Conservation (phyloP, 1,140 invertebrate genomes). For the Thalassaphorura encarpata region DNA sequence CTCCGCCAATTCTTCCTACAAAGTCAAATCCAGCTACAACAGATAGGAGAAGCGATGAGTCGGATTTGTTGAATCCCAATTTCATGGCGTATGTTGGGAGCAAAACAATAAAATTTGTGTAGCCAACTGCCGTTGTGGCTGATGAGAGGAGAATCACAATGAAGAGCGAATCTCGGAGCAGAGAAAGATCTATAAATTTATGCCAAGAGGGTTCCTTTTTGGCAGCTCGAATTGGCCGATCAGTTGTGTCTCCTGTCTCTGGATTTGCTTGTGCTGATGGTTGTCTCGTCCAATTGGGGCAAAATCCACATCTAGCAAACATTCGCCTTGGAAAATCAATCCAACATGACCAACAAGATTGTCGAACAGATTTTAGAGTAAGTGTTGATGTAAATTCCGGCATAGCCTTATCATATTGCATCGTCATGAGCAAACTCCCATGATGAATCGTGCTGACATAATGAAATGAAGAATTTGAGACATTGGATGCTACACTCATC, state of each 20-base stretch:
- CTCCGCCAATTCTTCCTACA: constrained; percentile 60
- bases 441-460: constrained; percentile 73
- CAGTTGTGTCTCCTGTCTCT: constrained; percentile 34
- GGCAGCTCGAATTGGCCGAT: constrained; percentile 38
- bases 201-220: constrained; percentile 42
- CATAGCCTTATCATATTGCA: constrained; percentile 51
- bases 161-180: constrained; percentile 66
- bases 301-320: background rate
- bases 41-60: constrained; percentile 58
- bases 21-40: constrained; percentile 67
- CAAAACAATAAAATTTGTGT: constrained; percentile 73
- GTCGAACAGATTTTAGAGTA: constrained; percentile 53
- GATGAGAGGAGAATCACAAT: constrained; percentile 70
- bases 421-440: constrained; percentile 63
- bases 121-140: constrained; percentile 70
- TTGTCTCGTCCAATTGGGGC: background rate
- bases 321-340: background rate
- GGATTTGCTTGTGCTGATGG: background rate
- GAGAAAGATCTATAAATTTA: constrained; percentile 65
- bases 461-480: constrained; percentile 61
- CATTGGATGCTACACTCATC: constrained; percentile 25
- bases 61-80: constrained; percentile 55
- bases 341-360: constrained; percentile 11
- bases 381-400: constrained; percentile 54
- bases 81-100: constrained; percentile 60